Evolutionary conservation across 1,140 invertebrate genomes (phyloP).

Genomic region (Aphaenogaster floridana): DNA sequence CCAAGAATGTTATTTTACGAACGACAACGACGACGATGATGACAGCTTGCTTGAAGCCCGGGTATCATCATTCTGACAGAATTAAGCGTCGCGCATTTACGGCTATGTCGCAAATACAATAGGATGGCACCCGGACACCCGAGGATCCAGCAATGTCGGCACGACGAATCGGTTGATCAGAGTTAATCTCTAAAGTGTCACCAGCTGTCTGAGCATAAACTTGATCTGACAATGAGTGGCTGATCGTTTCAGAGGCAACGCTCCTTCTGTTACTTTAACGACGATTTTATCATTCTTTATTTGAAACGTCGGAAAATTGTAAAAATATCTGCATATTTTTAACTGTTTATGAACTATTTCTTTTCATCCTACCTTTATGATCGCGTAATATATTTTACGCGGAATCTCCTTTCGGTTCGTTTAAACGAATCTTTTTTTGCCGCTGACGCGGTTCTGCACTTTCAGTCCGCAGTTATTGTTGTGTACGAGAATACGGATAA

Average conservation of each 20-base stretch:
- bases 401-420: slow-evolving; percentile 7
- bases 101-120: not conserved
- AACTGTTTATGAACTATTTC: not conserved
- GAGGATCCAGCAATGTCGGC: slow-evolving; percentile 21
- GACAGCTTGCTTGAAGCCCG: not conserved
- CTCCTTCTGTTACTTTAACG: not conserved
- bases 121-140: not conserved
- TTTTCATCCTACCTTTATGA: not conserved
- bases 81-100: slow-evolving; percentile 59
- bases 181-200: slow-evolving; percentile 47
- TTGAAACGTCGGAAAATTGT: not conserved
- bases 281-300: not conserved
- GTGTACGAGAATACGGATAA: slow-evolving; percentile 10
- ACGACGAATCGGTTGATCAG: slow-evolving; percentile 24
- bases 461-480: not conserved
- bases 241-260: not conserved
- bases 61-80: slow-evolving; percentile 36
- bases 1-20: slow-evolving; percentile 56
- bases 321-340: not conserved
- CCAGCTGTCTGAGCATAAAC: slow-evolving; percentile 13
- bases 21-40: not conserved
- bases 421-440: slow-evolving; percentile 16
- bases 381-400: slow-evolving; percentile 4
- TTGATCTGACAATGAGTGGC: not conserved
- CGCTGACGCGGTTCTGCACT: not conserved